A percentile compares a stretch with the other conserved stretches of the same genome.
phyloP scores from a whole-genome alignment of 1,140 invertebrate species.

The Lasaia peninsularis region DNA sequence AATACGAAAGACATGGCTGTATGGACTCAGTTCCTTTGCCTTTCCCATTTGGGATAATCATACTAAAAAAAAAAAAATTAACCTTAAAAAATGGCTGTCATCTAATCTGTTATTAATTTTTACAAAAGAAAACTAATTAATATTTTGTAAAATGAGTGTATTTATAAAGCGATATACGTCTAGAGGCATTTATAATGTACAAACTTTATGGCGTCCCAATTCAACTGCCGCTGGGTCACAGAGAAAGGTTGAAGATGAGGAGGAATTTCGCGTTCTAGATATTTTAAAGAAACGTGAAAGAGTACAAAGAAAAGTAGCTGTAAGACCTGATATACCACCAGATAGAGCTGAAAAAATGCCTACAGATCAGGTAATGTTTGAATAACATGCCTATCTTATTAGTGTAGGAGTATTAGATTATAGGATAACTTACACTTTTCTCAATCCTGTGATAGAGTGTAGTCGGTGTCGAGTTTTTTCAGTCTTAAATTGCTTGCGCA shows the following conservation, averaged over 20 bases:
- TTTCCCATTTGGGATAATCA: no score
- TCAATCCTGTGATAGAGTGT: no score
- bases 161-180: conserved; percentile 51
- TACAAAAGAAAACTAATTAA: neutral
- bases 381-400: neutral
- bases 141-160: conserved; percentile 47
- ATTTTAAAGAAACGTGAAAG: conserved; percentile 59
- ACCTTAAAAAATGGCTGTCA: no score
- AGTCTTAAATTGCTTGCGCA: no score
- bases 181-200: conserved; percentile 36
- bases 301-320: conserved; percentile 36
- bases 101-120: no score
- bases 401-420: no score
- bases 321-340: conserved; percentile 51
- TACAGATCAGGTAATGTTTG: conserved; percentile 50
- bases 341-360: conserved; percentile 64
- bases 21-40: no score
- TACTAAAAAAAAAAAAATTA: no score
- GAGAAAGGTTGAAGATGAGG: conserved; percentile 53
- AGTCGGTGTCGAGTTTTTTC: no score
- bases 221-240: conserved; percentile 47
- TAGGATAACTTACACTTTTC: no score
- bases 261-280: conserved; percentile 70
- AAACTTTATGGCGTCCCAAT: conserved; percentile 54
- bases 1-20: no score